A percentile compares a stretch with the other conserved stretches of the same genome.
Evolutionary conservation across 2,888 invertebrate genomes (phyloP).

Genomic region (Gerris lacustris): DNA sequence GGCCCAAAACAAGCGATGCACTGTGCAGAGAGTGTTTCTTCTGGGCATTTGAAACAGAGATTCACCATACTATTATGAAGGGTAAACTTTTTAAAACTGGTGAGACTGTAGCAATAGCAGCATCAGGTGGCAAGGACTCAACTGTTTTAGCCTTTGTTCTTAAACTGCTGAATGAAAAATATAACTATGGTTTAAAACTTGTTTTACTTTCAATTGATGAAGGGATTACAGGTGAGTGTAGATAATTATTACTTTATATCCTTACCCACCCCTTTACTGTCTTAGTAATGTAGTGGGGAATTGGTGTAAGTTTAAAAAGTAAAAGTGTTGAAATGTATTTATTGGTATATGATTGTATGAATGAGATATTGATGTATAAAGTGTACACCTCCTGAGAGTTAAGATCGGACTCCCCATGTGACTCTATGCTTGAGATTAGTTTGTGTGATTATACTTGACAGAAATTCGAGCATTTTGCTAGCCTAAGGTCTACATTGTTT

Average conservation of each 20-base stretch:
- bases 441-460: too few species aligned
- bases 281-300: too few species aligned
- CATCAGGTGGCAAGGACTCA: conserved; percentile 91
- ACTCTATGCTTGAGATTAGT: too few species aligned
- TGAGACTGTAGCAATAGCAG: conserved; percentile 82
- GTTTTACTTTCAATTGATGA: conserved; percentile 93
- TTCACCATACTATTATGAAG: conserved; percentile 77
- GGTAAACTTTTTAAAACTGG: conserved; percentile 70
- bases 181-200: conserved; percentile 80
- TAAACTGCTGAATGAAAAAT: conserved; percentile 77
- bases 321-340: background rate
- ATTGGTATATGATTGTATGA: too few species aligned
- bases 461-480: too few species aligned
- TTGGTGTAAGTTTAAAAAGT: conserved; percentile 5
- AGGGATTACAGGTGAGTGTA: conserved; percentile 69
- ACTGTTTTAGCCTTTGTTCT: conserved; percentile 91
- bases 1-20: conserved; percentile 82
- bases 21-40: conserved; percentile 92
- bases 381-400: too few species aligned
- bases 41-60: conserved; percentile 84
- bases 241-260: too few species aligned
- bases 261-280: too few species aligned
- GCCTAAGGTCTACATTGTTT: too few species aligned
- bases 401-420: too few species aligned
- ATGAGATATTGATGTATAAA: too few species aligned